phyloP scores from a whole-genome alignment of 2,797 vertebrate genomes.

The Bucorvus abyssinicus region DNA sequence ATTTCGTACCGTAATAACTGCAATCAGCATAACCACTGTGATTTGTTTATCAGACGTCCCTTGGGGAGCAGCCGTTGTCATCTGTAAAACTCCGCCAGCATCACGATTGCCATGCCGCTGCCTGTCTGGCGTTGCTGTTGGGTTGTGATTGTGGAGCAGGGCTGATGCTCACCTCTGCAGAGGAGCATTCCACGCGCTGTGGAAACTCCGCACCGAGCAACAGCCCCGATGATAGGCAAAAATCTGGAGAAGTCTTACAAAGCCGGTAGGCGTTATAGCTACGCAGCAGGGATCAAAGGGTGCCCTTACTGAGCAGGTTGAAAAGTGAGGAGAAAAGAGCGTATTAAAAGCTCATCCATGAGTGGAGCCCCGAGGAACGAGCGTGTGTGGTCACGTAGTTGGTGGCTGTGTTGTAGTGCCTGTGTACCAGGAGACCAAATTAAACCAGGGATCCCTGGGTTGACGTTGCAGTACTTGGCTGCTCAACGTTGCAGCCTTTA shows the following conservation, averaged over 20 bases:
- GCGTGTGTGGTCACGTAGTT: fast-evolving
- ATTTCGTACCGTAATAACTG: not conserved
- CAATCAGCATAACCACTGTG: slow-evolving; percentile 7
- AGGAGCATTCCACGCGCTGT: fast-evolving
- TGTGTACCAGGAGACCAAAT: not conserved
- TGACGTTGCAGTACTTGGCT: fast-evolving
- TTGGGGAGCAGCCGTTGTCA: not conserved
- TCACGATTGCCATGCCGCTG: not conserved
- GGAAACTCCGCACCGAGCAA: fast-evolving
- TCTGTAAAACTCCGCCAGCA: not conserved
- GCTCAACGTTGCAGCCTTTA: not conserved
- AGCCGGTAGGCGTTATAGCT: not conserved
- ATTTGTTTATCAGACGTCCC: slow-evolving; percentile 44
- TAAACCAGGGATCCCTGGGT: not conserved
- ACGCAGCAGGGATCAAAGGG: not conserved
- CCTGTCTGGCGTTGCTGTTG: not conserved
- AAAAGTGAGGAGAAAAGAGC: not conserved
- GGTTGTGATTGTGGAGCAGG: not conserved
- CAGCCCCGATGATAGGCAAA: not conserved
- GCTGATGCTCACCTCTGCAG: not conserved
- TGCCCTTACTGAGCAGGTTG: not conserved
- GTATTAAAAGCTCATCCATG: fast-evolving
- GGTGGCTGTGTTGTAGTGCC: fast-evolving
- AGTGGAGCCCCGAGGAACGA: not conserved
- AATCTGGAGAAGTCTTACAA: fast-evolving